phyloP scores from a whole-genome alignment of 2,113 vertebrate species.

The Hippolais icterina region DNA sequence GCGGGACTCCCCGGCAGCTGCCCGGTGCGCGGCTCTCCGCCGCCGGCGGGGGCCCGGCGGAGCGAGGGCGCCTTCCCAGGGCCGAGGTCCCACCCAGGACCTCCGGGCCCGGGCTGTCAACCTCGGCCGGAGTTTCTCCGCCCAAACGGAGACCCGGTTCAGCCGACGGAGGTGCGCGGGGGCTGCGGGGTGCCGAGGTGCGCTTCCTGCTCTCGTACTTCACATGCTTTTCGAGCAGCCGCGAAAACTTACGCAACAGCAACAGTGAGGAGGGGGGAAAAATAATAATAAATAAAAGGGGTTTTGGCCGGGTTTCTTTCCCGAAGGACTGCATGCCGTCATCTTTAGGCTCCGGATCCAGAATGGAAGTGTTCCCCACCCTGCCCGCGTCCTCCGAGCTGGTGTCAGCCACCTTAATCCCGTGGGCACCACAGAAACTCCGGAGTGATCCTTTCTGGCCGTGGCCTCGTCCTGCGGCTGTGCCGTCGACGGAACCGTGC shows the following conservation, averaged over 20 bases:
- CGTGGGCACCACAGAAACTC: neutral
- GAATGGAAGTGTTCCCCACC: neutral
- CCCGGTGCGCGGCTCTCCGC: neutral
- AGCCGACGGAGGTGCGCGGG: neutral
- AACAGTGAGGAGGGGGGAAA: neutral
- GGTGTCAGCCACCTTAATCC: neutral
- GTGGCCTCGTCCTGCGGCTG: neutral
- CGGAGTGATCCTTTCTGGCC: neutral
- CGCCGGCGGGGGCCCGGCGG: neutral
- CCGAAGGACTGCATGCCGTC: neutral
- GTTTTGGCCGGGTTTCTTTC: neutral
- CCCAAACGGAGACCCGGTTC: fast-evolving
- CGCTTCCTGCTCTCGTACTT: fast-evolving
- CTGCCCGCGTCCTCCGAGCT: neutral
- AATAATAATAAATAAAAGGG: fast-evolving
- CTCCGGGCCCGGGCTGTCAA: neutral
- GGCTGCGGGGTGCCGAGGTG: neutral
- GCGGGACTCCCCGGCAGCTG: neutral
- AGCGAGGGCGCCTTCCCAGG: neutral
- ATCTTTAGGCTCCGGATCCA: neutral
- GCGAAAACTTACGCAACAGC: neutral
- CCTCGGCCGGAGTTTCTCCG: neutral
- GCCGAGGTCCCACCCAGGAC: neutral
- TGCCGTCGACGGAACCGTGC: neutral
- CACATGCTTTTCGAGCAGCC: neutral